Conservation (phyloP, 2,888 invertebrate genomes). For the Diaprepes abbreviatus region DNA sequence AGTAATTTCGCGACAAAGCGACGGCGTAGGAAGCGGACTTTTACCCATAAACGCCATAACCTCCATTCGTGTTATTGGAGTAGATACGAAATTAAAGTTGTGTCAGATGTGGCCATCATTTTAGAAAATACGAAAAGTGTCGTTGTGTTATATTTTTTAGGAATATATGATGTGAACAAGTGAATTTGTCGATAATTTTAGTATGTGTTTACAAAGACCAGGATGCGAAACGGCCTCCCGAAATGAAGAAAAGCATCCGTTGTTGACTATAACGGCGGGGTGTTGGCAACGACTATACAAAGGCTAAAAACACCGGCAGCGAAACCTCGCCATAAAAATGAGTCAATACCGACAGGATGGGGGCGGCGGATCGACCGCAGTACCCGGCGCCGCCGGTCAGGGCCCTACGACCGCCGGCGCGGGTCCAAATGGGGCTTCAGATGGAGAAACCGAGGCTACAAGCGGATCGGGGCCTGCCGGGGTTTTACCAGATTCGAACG, state of each 20-base stretch:
- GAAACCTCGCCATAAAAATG: slow-evolving; percentile 71
- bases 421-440: slow-evolving; percentile 48
- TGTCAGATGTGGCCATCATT: slow-evolving; percentile 76
- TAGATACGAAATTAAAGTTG: slow-evolving; percentile 82
- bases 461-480: slow-evolving; percentile 54
- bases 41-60: slow-evolving; percentile 85
- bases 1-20: slow-evolving; percentile 40
- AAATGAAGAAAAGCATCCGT: slow-evolving; percentile 67
- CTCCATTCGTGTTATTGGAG: slow-evolving; percentile 83
- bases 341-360: slow-evolving; percentile 82
- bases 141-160: slow-evolving; percentile 66
- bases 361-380: slow-evolving; percentile 67
- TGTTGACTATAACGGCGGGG: slow-evolving; percentile 71
- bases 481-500: slow-evolving; percentile 66
- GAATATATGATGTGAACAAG: slow-evolving; percentile 63
- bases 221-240: slow-evolving; percentile 65
- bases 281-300: slow-evolving; percentile 74
- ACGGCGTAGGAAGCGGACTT: slow-evolving; percentile 78
- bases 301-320: slow-evolving; percentile 77
- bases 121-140: slow-evolving; percentile 67
- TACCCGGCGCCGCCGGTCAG: slow-evolving; percentile 54
- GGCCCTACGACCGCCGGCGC: slow-evolving; percentile 47
- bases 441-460: slow-evolving; percentile 53
- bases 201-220: slow-evolving; percentile 69
- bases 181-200: slow-evolving; percentile 60